These are phyloP conservation scores for Corydoras sp. DNA, from an alignment of 2,113 vertebrate species.

Conservation along the genomic window DNA sequence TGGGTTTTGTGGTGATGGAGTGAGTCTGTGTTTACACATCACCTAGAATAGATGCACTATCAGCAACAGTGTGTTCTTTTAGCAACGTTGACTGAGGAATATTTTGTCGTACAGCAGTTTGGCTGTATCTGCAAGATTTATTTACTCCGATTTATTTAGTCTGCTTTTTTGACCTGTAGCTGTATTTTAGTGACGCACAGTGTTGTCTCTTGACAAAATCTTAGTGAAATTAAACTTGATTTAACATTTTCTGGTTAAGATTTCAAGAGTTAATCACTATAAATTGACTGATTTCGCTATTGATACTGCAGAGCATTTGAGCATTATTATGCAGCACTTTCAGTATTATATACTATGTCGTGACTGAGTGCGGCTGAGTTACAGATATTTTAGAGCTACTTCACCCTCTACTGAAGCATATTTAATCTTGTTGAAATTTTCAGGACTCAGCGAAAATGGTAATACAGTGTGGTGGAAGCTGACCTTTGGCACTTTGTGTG, in stretches of 20 bases:
- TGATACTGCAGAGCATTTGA: neutral
- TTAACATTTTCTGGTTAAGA: neutral
- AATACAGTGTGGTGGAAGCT: neutral
- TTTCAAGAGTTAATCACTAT: neutral
- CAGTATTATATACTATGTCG: neutral
- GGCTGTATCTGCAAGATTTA: slow-evolving; percentile 9
- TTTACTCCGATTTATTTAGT: too few species aligned
- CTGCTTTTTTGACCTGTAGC: neutral
- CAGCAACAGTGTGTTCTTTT: slow-evolving; percentile 20
- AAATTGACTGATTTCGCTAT: too few species aligned
- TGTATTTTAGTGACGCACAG: neutral
- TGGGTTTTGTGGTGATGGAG: neutral
- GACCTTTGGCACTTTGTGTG: slow-evolving; percentile 3
- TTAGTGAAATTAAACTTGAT: neutral
- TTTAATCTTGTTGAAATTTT: neutral
- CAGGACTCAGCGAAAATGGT: neutral
- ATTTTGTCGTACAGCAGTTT: neutral
- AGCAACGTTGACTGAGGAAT: slow-evolving; percentile 4
- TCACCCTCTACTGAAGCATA: slow-evolving; percentile 10
- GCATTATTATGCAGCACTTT: slow-evolving; percentile 17
- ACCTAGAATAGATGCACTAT: neutral
- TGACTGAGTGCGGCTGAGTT: neutral
- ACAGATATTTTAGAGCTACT: neutral
- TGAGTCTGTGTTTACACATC: neutral
- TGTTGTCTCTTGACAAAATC: neutral